phyloP scores from a whole-genome alignment of 2,888 invertebrate genomes.

The Mamestra brassicae region DNA sequence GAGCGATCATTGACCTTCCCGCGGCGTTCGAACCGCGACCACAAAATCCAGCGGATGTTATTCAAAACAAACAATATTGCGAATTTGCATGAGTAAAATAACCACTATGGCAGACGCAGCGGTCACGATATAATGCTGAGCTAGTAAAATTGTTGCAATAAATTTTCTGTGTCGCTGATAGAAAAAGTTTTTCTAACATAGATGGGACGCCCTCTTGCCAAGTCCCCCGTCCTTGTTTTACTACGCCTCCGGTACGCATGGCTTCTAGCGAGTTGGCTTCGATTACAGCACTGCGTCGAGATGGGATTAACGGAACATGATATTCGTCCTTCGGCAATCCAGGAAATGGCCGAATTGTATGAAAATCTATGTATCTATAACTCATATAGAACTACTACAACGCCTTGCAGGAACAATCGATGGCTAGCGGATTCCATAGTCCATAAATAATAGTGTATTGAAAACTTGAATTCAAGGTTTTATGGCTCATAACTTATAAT shows the following conservation, averaged over 20 bases:
- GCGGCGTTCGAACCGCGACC: slow-evolving; percentile 65
- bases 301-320: slow-evolving; percentile 64
- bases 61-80: slow-evolving; percentile 73
- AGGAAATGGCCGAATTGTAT: slow-evolving; percentile 21
- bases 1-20: slow-evolving; percentile 59
- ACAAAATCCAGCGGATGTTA: slow-evolving; percentile 69
- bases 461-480: slow-evolving; percentile 61
- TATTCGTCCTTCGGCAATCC: slow-evolving; percentile 41
- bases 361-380: not conserved
- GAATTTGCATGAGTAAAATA: slow-evolving; percentile 73
- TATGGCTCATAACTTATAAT: slow-evolving; percentile 59
- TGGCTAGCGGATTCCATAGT: slow-evolving; percentile 9
- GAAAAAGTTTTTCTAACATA: slow-evolving; percentile 80
- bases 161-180: slow-evolving; percentile 79
- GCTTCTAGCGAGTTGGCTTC: slow-evolving; percentile 67
- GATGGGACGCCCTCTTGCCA: slow-evolving; percentile 69
- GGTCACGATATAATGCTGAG: slow-evolving; percentile 69
- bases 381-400: slow-evolving; percentile 10
- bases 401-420: slow-evolving; percentile 23
- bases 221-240: slow-evolving; percentile 69
- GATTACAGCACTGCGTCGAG: slow-evolving; percentile 63
- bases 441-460: slow-evolving; percentile 54
- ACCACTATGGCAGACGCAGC: slow-evolving; percentile 59
- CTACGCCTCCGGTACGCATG: slow-evolving; percentile 65
- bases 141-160: slow-evolving; percentile 80